A percentile compares a stretch with the other conserved stretches of the same genome.
Conservation (phyloP, 2,797 vertebrate species). For the Lagocephalus sceleratus region DNA sequence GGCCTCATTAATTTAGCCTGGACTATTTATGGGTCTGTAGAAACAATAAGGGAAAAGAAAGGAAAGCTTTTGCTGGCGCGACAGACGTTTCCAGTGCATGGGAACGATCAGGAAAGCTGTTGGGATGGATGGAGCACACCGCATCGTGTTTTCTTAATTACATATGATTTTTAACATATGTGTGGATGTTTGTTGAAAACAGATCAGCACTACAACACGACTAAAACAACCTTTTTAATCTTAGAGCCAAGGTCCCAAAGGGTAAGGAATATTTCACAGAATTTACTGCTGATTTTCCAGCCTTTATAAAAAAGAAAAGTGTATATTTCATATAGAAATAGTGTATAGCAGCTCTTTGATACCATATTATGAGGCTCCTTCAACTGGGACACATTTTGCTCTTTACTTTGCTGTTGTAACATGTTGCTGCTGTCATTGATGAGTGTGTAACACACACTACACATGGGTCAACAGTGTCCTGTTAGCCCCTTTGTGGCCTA, state of each 20-base stretch:
- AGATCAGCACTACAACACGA: conserved; percentile 6
- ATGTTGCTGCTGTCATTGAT: conserved; percentile 24
- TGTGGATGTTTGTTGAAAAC: conserved; percentile 48
- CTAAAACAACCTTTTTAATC: no score
- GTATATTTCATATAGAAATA: no score
- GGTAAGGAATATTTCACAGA: no score
- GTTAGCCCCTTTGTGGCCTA: conserved; percentile 31
- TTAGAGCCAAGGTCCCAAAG: no score
- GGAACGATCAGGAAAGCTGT: conserved; percentile 51
- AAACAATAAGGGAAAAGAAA: conserved; percentile 68
- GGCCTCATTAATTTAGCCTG: conserved; percentile 71
- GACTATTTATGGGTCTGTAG: conserved; percentile 72
- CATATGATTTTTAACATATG: conserved; percentile 51
- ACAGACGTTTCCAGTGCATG: conserved; percentile 43
- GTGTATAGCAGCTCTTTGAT: no score
- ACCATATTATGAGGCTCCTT: no score
- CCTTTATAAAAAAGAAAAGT: no score
- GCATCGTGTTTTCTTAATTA: conserved; percentile 61
- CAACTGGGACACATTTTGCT: no score
- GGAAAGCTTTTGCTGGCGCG: conserved; percentile 57
- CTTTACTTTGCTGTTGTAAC: conserved; percentile 19
- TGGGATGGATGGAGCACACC: conserved; percentile 46
- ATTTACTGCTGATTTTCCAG: no score
- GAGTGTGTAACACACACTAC: conserved; percentile 45
- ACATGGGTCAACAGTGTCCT: conserved; percentile 20